phyloP scores from a whole-genome alignment of 2,113 vertebrate genomes.

The Hepsetus odoe region DNA sequence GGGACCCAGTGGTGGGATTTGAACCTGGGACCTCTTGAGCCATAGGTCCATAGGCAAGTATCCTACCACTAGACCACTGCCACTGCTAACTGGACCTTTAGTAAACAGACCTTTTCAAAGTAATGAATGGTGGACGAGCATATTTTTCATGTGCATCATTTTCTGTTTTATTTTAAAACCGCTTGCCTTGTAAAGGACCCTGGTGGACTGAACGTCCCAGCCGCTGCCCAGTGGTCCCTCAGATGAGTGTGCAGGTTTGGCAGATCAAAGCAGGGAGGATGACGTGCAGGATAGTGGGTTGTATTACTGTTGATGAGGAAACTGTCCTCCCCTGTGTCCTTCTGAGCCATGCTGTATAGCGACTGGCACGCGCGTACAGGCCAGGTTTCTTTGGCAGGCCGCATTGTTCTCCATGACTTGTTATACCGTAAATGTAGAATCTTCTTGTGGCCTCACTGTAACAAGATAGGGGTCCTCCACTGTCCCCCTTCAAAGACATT shows the following conservation, averaged over 20 bases:
- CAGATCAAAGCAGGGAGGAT: conserved; percentile 48
- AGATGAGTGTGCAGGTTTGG: conserved; percentile 40
- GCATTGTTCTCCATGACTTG: conserved; percentile 75
- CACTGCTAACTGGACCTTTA: too few relatives aligned
- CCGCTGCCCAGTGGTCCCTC: background rate
- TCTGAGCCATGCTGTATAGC: conserved; percentile 58
- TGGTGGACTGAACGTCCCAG: background rate
- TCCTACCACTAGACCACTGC: too few relatives aligned
- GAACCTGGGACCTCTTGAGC: too few relatives aligned
- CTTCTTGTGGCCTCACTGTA: conserved; percentile 60
- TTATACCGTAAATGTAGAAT: conserved; percentile 76
- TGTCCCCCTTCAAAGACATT: conserved; percentile 74
- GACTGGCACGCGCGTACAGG: conserved; percentile 72
- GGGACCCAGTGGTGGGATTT: too few relatives aligned
- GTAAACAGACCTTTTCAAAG: too few relatives aligned
- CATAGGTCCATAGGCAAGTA: too few relatives aligned
- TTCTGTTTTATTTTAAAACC: background rate
- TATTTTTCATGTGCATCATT: too few relatives aligned
- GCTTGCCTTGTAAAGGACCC: background rate
- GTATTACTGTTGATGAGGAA: conserved; percentile 22
- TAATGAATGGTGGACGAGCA: background rate
- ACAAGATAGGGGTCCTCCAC: conserved; percentile 81
- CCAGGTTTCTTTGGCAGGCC: conserved; percentile 71
- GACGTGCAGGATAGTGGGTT: conserved; percentile 1
- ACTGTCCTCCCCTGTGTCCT: conserved; percentile 30